These are phyloP conservation scores for Triops cancriformis DNA, from an alignment of 1,140 invertebrate genomes.

Conservation along the genomic window DNA sequence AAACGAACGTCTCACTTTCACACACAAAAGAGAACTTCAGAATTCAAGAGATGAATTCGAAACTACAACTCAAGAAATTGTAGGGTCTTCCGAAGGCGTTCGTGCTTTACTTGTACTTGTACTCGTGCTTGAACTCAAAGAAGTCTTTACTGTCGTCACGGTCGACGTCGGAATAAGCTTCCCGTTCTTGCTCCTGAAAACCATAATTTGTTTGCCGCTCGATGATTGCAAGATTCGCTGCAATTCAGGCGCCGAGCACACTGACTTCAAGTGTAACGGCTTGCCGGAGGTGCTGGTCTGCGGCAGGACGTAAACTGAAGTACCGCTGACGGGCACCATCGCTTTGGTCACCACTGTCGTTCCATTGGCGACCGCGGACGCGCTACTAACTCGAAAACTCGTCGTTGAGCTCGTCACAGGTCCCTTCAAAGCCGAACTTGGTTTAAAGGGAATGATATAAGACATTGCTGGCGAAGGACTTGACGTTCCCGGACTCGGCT, in stretches of 20 bases:
- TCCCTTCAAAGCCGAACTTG: neutral
- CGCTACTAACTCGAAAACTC: neutral
- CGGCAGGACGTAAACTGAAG: neutral
- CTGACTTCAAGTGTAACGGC: neutral
- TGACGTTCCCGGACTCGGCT: neutral
- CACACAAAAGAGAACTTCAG: too few species aligned
- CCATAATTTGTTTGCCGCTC: neutral
- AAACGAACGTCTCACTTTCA: too few species aligned
- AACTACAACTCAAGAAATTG: too few species aligned
- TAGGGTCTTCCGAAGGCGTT: too few species aligned
- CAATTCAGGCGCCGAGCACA: neutral
- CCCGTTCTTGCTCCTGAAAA: neutral
- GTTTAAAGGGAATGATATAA: neutral
- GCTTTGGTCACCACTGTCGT: neutral
- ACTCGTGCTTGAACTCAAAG: too few species aligned
- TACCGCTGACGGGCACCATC: neutral
- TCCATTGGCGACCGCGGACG: neutral
- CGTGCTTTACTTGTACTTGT: neutral
- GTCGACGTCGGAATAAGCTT: neutral
- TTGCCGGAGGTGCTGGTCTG: neutral
- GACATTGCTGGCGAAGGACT: neutral
- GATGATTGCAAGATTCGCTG: neutral
- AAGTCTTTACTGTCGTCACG: neutral
- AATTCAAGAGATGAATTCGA: too few species aligned
- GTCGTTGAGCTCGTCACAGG: neutral